Base-by-base conservation (phyloP, 2,797 vertebrate species). In the Hylomyscus alleni region DNA sequence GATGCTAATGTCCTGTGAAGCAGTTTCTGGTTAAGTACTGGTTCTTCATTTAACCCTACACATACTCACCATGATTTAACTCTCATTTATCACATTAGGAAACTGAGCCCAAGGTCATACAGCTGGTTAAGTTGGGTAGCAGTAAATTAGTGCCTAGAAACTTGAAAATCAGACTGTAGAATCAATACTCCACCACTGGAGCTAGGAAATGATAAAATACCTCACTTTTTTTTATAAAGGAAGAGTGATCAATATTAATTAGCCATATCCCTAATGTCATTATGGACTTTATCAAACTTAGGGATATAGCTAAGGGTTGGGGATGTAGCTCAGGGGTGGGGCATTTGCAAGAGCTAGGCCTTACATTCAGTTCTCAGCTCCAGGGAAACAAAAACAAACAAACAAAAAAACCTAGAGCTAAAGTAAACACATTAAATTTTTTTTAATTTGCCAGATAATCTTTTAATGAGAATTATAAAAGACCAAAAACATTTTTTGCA, bases 391-490 rank as follows among this genome's bases (percentile, higher is more conserved):
- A 19, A 29, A 72, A 84, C 8, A 54, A 47, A 34, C 29, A 67
- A 65, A 65, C 62, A 65, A 67, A 14, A 24, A 2, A 89, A 76
- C 86, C 86, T 88, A 89, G 26, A 83, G 93, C 98, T 98, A 97
- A 98, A 98, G 97, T 97, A 98, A 96, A 98, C 98, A 98, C 97
- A 56, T 97, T 90, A 96, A 97, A 97, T 54, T 97, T 97, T 97
- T 96, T 97, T 97, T 95, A 94, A 98, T 98, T 99, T 98, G 98
- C 98, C 98, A 99, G 98, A 95, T 98, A 98, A 98, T 98, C 95
- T 98, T 99, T 98, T 99, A 99, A 98, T 98, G 98, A 98, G 98
- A 97, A 98, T 98, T 98, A 98, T 95, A 98, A 99, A 99, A 98
- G 97, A 98, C 96, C 98, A 97, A 98, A 98, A 98, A 98, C 98